A percentile compares a stretch with the other conserved stretches of the same genome.
These are phyloP conservation scores for Pantherophis vulpinus DNA, from an alignment of 2,797 vertebrate species.

Conservation along the genomic window DNA sequence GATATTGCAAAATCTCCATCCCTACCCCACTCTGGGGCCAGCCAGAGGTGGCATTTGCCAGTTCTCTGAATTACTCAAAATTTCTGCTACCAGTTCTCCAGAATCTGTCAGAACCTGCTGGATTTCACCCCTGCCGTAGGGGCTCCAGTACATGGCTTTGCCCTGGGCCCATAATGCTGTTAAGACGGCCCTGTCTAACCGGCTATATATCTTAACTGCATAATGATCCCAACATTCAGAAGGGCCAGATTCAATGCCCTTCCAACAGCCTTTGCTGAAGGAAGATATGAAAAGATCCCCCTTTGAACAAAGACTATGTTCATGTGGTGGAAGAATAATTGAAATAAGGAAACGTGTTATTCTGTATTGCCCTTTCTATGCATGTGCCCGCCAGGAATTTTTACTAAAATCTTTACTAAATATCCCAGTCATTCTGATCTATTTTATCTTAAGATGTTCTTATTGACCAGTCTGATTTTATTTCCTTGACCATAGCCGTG, in stretches of 20 bases:
- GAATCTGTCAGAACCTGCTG: too few relatives aligned
- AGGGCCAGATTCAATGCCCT: background rate
- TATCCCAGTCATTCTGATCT: background rate
- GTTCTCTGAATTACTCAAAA: too few relatives aligned
- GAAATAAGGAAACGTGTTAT: background rate
- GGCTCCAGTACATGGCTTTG: too few relatives aligned
- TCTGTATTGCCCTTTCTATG: background rate
- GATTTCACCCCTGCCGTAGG: too few relatives aligned
- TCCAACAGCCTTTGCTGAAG: background rate
- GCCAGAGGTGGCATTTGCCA: too few relatives aligned
- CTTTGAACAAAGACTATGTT: background rate
- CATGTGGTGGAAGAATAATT: background rate
- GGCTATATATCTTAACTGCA: background rate
- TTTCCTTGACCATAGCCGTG: background rate
- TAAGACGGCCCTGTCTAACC: background rate
- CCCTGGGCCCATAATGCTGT: too few relatives aligned
- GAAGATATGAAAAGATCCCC: background rate
- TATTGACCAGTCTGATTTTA: background rate
- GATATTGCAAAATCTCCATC: too few relatives aligned
- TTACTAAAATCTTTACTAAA: background rate
- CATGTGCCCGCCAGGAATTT: background rate
- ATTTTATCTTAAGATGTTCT: background rate
- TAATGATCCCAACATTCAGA: background rate
- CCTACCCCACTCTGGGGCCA: too few relatives aligned
- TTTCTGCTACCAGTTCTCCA: too few relatives aligned